Evolutionary conservation across 1,140 invertebrate genomes (phyloP).

Genomic region (Apis laboriosa): DNA sequence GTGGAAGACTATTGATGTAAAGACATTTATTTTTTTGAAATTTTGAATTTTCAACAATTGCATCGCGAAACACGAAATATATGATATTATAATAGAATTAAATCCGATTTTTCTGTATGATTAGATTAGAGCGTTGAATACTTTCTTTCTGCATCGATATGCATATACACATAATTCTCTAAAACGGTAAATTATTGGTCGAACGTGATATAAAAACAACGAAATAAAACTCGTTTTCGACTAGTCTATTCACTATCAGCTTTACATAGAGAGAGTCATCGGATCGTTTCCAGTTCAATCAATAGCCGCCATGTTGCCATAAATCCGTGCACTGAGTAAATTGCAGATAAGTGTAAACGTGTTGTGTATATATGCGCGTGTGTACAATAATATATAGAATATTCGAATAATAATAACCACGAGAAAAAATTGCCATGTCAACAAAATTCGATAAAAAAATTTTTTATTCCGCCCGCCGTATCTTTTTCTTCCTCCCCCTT

Average conservation of each 20-base stretch:
- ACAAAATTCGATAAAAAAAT: constrained; percentile 26
- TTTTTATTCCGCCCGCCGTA: no score
- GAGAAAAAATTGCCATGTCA: not conserved
- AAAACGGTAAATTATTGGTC: not conserved
- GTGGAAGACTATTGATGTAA: no score
- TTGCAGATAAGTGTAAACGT: no score
- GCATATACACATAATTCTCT: not conserved
- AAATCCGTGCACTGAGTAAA: not conserved
- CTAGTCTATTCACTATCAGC: not conserved
- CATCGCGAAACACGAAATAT: not conserved
- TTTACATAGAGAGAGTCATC: not conserved
- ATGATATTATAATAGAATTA: not conserved
- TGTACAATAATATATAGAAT: not conserved
- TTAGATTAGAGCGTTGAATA: not conserved
- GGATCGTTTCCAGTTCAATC: constrained; percentile 1
- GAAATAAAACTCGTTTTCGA: not conserved
- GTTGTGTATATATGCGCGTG: no score
- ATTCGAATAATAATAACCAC: constrained; percentile 7
- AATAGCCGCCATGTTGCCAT: not conserved
- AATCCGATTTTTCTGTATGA: not conserved
- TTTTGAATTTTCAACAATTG: not conserved
- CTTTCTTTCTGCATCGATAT: not conserved
- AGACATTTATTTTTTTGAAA: not conserved
- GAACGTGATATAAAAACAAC: not conserved
- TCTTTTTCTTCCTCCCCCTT: no score